These are phyloP conservation scores for Etheostoma perlongum DNA, from an alignment of 2,797 vertebrate species.

Conservation along the genomic window DNA sequence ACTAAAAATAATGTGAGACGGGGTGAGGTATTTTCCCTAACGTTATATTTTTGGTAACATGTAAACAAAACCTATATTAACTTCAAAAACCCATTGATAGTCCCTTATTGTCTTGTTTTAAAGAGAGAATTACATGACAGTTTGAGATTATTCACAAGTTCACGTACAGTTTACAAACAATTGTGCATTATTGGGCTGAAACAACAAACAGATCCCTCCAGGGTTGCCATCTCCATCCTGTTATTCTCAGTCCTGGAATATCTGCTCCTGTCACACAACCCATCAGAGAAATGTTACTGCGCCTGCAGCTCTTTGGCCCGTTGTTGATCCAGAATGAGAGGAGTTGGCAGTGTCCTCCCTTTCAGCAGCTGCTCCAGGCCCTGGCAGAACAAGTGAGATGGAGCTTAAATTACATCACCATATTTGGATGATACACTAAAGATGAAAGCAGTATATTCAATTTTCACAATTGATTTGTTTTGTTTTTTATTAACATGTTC, in stretches of 20 bases:
- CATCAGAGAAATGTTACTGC: slow-evolving; percentile 13
- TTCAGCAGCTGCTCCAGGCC: slow-evolving; percentile 88
- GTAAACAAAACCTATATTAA: slow-evolving; percentile 10
- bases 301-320: slow-evolving; percentile 59
- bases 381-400: slow-evolving; percentile 68
- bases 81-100: background rate
- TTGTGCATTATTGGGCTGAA: background rate
- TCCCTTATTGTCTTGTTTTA: slow-evolving; percentile 10
- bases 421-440: background rate
- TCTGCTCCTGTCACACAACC: slow-evolving; percentile 1
- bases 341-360: slow-evolving; percentile 83
- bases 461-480: background rate
- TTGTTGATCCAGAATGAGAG: slow-evolving; percentile 85
- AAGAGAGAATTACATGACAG: background rate
- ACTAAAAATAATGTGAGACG: background rate
- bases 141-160: slow-evolving; percentile 18
- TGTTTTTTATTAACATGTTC: background rate
- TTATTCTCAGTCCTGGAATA: background rate
- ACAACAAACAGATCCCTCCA: background rate
- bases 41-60: background rate
- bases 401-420: background rate
- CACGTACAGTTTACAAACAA: background rate
- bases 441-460: background rate
- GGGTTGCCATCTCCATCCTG: background rate
- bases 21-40: background rate